These are phyloP conservation scores for Aspiorhynchus laticeps DNA, from an alignment of 2,113 vertebrate genomes.

Conservation along the genomic window DNA sequence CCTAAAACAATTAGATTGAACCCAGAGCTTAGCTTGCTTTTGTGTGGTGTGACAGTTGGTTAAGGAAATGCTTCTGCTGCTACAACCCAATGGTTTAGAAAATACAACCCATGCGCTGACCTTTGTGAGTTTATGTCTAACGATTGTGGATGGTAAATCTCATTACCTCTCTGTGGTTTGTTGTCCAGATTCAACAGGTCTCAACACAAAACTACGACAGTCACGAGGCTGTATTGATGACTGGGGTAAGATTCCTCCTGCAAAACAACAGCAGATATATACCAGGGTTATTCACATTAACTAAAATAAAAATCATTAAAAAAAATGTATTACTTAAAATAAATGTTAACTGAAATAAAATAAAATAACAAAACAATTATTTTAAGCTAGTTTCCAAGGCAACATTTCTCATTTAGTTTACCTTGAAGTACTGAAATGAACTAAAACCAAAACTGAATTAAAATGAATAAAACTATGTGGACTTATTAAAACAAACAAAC, in stretches of 20 bases:
- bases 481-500: background rate
- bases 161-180: background rate
- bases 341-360: background rate
- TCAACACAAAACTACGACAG: conserved; percentile 29
- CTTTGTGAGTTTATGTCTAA: background rate
- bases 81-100: background rate
- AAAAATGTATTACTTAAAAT: background rate
- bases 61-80: background rate
- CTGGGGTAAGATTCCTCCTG: conserved; percentile 44
- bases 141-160: background rate
- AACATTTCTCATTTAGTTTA: background rate
- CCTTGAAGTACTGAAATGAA: background rate
- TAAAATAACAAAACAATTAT: too few species aligned
- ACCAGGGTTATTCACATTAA: background rate
- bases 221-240: background rate
- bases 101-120: background rate
- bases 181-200: background rate
- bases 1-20: background rate
- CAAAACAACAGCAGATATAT: background rate
- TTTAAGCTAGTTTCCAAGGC: background rate
- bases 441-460: background rate
- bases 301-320: background rate
- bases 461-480: background rate
- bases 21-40: too few species aligned
- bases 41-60: too few species aligned